Evolutionary conservation across 1,140 invertebrate genomes (phyloP).

Genomic region (Batillaria attramentaria): DNA sequence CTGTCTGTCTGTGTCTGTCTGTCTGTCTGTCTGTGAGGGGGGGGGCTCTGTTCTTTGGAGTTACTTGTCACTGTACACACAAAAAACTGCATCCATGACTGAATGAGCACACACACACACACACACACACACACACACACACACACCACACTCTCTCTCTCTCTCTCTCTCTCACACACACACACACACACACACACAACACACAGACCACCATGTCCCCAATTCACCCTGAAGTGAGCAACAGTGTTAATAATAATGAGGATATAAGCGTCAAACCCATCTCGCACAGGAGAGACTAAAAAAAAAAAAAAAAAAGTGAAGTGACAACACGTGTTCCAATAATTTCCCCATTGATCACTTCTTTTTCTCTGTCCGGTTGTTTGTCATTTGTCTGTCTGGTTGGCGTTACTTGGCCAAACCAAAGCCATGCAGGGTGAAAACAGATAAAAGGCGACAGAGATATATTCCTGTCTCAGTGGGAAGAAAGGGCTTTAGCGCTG

Average conservation of each 20-base stretch:
- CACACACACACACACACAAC: slow-evolving; percentile 2
- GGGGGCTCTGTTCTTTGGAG: no score
- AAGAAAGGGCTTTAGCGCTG: no score
- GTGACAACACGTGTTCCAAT: background rate
- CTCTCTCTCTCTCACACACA: background rate
- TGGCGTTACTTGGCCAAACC: no score
- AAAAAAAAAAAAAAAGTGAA: background rate
- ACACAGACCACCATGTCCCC: no score
- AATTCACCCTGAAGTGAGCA: no score
- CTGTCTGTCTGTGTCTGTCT: slow-evolving; percentile 4
- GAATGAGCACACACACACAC: slow-evolving; percentile 33
- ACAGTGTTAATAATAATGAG: no score
- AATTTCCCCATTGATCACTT: background rate
- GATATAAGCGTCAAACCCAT: no score
- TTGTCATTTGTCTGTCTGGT: background rate
- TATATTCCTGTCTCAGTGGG: no score
- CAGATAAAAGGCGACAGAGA: no score
- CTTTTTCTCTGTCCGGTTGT: background rate
- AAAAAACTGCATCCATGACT: background rate
- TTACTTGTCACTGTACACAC: no score
- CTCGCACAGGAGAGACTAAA: background rate
- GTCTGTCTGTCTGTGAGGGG: background rate
- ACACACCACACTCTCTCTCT: background rate
- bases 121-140: slow-evolving; percentile 35
- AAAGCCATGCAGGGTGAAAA: no score